phyloP scores from a whole-genome alignment of 2,113 vertebrate genomes.

The Raphicerus campestris region DNA sequence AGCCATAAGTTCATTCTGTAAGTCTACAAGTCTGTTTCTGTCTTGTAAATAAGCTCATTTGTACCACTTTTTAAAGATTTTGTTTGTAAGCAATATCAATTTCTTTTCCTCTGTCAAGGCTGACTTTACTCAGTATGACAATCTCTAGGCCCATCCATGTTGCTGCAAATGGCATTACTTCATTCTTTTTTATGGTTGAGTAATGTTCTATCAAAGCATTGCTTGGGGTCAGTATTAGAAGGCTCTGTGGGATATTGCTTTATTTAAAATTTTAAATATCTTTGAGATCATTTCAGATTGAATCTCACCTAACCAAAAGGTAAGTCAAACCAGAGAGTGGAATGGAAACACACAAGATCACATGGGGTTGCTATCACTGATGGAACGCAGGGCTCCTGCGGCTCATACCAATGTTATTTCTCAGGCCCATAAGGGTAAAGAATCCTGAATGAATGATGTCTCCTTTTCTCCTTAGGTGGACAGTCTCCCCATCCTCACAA shows the following conservation, averaged over 20 bases:
- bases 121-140: not conserved
- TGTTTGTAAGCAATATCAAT: not conserved
- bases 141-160: not conserved
- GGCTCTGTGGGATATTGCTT: not conserved
- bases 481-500: not conserved
- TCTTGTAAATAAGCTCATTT: not conserved
- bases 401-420: not conserved
- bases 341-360: not conserved
- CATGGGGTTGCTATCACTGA: rapidly evolving
- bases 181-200: not conserved
- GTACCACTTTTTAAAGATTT: not conserved
- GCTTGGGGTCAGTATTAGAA: not conserved
- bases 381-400: rapidly evolving
- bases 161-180: not conserved
- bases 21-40: not conserved
- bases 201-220: not conserved
- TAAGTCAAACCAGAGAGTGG: not conserved
- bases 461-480: not conserved
- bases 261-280: not conserved
- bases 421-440: not conserved
- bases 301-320: not conserved
- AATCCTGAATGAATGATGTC: not conserved
- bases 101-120: not conserved
- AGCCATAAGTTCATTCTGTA: not conserved
- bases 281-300: not conserved